These are phyloP conservation scores for Cerastis leucographa DNA, from an alignment of 2,888 invertebrate genomes.

Conservation along the genomic window DNA sequence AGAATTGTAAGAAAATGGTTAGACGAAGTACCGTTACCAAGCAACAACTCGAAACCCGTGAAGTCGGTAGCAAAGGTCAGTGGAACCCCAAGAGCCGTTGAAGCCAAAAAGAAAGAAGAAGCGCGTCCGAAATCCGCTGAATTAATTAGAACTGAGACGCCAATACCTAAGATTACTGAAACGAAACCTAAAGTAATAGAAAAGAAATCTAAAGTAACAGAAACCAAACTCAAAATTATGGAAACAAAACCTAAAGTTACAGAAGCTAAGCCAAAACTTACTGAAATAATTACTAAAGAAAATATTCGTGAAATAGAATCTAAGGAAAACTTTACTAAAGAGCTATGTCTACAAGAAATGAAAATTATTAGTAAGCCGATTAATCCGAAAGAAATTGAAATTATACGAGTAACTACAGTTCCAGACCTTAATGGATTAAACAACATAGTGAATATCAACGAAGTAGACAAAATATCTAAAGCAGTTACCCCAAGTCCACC, in stretches of 20 bases:
- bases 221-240: slow-evolving; percentile 54
- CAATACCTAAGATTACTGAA: slow-evolving; percentile 61
- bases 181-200: slow-evolving; percentile 46
- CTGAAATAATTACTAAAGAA: slow-evolving; percentile 54
- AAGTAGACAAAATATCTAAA: slow-evolving; percentile 48
- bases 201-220: slow-evolving; percentile 51
- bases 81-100: slow-evolving; percentile 83
- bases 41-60: slow-evolving; percentile 70
- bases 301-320: slow-evolving; percentile 41
- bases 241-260: slow-evolving; percentile 55
- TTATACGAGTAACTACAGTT: slow-evolving; percentile 54
- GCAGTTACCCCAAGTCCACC: slow-evolving; percentile 58
- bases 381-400: slow-evolving; percentile 63
- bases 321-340: slow-evolving; percentile 61
- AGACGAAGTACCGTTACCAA: slow-evolving; percentile 92
- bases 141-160: slow-evolving; percentile 63
- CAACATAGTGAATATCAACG: slow-evolving; percentile 42
- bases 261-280: slow-evolving; percentile 59
- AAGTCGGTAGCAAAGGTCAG: slow-evolving; percentile 86
- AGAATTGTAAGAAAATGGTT: slow-evolving; percentile 95
- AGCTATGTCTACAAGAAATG: slow-evolving; percentile 53
- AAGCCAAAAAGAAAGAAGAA: slow-evolving; percentile 76
- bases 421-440: slow-evolving; percentile 56
- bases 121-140: slow-evolving; percentile 68
- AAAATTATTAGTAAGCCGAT: slow-evolving; percentile 58